Base-by-base conservation (phyloP, 2,888 invertebrate genomes). In the Dusona sp. region DNA sequence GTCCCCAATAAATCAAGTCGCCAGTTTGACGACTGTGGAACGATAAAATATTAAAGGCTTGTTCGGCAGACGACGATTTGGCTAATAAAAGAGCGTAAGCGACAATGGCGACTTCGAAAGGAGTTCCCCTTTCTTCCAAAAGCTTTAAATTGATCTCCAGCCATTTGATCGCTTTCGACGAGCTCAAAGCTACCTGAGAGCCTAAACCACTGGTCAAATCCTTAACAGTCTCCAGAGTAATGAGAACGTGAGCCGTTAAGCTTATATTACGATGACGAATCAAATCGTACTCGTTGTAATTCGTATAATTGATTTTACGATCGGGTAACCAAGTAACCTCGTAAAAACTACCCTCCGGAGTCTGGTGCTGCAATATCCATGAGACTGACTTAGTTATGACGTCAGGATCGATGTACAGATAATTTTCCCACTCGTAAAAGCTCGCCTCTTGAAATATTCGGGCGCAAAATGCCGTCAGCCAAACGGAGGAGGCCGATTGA, bases 391-490 rank as follows among this genome's bases (percentile, higher is more conserved):
- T 97, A 6, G 97, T 96, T 90, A 99, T 98, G 3, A 98, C 97
- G 65, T 96, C 95, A 0, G 98, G 97, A 94, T 99, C 99, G 88
- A 99, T 98, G 94, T 98, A 99, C 80, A 99, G 96, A 92, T 97
- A 98, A 94, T 98, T 98, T 95, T 99, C 99, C 99, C 99, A 99
- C 93, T 99, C 99, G 92, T 98, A 98, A 94, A 98, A 98, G 54
- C 97, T 97, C 0, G 98, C 99, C 92, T 98, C 98, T 93, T 98
- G 97, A 93, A 99, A 97, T 73, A 98, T 96, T 88, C 98, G 96
- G 0, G 98, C 97, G 92, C 98, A 98, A 94, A 98, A 99, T 0
- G 99, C 97, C 0, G 99, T 99, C 88, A 99, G 94, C 98, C 99
- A 98, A 0, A 98, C 98, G 51, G 98, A 98, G 0, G 98, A 96